Evolutionary conservation across 2,888 invertebrate genomes (phyloP), one percentile per base, ranked within the genome.

Genomic region (Octodonta nipae): DNA sequence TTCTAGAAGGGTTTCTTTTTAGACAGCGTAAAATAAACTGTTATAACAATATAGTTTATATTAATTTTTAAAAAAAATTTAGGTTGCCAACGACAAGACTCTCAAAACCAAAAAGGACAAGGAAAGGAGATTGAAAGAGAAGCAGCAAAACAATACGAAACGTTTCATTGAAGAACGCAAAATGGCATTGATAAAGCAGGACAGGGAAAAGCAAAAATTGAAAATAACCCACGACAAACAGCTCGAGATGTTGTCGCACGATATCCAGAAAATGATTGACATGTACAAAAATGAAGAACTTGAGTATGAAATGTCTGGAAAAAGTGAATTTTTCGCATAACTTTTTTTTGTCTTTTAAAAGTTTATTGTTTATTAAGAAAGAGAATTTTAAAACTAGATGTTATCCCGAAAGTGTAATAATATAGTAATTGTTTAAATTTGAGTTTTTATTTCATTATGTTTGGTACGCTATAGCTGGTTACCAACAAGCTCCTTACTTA

Each of bases 121-220:
- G 51, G 98, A 98, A 58, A 75, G 93, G 26, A 72, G 93, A 26
- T 70, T 93, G 34, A 70, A 87, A 15, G 92, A 96, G 63, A 89
- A 95, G 61, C 92, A 93, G 52, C 91, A 93, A 57, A 95, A 93
- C 60, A 95, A 95, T 60, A 92, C 91, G 32, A 95, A 95, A 63
- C 86, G 88, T 53, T 96, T 96, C 57, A 80, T 93, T 70, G 95
- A 96, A 47, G 95, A 96, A 62, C 72, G 89, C 35, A 88, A 83
- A 71, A 76, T 74, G 40, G 80, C 81, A 32, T 79, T 80, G 34
- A 85, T 89, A 55, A 88, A 92, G 52, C 92, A 92, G 52, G 78
- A 77, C 36, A 80, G 89, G 43, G 89, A 93, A 58, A 85, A 81
- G 59, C 91, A 92, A 44, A 88, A 92, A 60, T 66, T 96, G 43